Base-by-base conservation (phyloP, 2,113 vertebrate genomes). In the Numenius arquata region DNA sequence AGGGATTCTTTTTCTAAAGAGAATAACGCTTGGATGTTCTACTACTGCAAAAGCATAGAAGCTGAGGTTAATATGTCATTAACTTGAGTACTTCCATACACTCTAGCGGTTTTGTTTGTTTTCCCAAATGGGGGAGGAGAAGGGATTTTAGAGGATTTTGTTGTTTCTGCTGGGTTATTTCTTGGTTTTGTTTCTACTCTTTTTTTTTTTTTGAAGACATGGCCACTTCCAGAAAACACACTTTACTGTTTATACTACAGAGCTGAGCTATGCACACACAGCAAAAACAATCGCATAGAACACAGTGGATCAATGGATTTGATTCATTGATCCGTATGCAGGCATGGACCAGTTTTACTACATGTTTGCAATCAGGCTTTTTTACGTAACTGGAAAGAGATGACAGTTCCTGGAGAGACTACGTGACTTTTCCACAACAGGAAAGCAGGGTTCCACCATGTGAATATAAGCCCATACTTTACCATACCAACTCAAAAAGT, bases 391-490 rank as follows among this genome's bases (percentile, higher is more conserved):
- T 47, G 9, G 16, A 62, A 89, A 53, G 41, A 62, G 18, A 43
- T 23, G 11, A 30, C 8, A 47, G n/a, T 5, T 88, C 36, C 34
- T 47, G 48, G 73, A 61, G 10, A 79, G 29, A 12, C 7, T 8
- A 29, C 0, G 0, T 20, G 17, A 55, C 36, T 29, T 53, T 53
- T 45, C 52, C 20, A 79, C 2, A 30, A 38, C 78, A 5, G 6
- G 4, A 48, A 77, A 71, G 20, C 20, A 43, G 12, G 20, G 32
- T 43, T 30, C 23, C 30, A 29, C 19, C 22, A 15, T 2, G 1
- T 6, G 6, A 66, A 45, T 4, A 4, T 15, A 9, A 4, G 3
- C 34, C 5, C 29, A 7, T 11, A 48, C 12, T 4, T 62, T 15
- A 41, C 15, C 16, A 20, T n/a, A 23, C 34, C 5, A 48, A 21